These are phyloP conservation scores for Puffinus mauretanicus DNA, from an alignment of 2,113 vertebrate species.

Conservation along the genomic window DNA sequence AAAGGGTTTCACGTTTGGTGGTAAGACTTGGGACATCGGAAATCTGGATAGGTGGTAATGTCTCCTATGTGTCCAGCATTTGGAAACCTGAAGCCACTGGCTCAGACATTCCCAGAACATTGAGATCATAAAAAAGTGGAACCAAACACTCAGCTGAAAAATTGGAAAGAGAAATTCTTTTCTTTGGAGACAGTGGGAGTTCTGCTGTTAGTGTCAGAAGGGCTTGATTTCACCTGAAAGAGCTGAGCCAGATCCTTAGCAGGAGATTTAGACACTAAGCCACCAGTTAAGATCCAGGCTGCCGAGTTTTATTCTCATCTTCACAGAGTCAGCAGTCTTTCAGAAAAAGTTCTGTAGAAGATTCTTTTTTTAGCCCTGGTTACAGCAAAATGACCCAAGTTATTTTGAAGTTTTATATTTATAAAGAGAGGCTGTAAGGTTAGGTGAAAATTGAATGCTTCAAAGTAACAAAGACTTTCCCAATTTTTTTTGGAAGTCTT, in stretches of 20 bases:
- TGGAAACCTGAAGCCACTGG: background rate
- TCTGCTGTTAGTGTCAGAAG: background rate
- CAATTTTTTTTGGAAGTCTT: background rate
- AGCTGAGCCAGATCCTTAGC: background rate
- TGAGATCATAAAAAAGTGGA: background rate
- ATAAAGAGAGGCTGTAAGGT: background rate
- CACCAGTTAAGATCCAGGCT: constrained; percentile 12
- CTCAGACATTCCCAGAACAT: background rate
- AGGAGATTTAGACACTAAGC: background rate
- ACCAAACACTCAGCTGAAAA: background rate
- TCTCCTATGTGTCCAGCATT: background rate
- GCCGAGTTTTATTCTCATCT: constrained; percentile 12
- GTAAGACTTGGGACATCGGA: background rate
- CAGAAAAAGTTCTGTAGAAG: background rate
- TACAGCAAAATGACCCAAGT: background rate
- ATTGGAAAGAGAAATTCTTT: background rate
- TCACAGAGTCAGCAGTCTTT: constrained; percentile 3
- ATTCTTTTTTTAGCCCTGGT: background rate
- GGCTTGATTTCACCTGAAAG: background rate
- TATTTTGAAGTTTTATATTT: background rate
- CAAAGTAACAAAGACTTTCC: background rate
- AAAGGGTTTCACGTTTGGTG: background rate
- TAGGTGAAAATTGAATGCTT: background rate
- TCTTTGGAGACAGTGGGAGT: background rate
- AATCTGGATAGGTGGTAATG: background rate